A percentile compares a stretch with the other conserved stretches of the same genome.
Conservation (phyloP, 2,797 vertebrate species). For the Oceanodroma leucorhoa region DNA sequence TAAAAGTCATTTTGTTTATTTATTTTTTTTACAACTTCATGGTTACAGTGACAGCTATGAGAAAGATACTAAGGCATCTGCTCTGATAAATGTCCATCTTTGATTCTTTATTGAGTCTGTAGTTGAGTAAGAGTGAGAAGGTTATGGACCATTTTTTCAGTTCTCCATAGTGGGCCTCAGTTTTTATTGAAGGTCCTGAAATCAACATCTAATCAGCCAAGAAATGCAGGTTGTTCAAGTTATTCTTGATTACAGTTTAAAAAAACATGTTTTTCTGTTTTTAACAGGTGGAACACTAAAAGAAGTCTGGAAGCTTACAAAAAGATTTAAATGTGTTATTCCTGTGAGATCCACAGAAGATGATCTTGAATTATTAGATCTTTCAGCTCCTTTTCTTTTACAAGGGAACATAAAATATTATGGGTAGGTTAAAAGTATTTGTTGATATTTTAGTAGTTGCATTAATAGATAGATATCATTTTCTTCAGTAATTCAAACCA, state of each 20-base stretch:
- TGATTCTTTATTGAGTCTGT: not conserved
- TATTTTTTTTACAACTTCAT: not conserved
- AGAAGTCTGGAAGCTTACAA: slow-evolving; percentile 79
- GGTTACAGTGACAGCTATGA: not conserved
- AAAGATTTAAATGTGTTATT: slow-evolving; percentile 81
- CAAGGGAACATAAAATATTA: slow-evolving; percentile 81
- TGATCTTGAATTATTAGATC: slow-evolving; percentile 80
- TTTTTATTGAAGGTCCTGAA: not conserved
- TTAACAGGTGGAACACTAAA: slow-evolving; percentile 80
- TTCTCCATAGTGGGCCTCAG: not conserved
- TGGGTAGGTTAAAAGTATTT: slow-evolving; percentile 79
- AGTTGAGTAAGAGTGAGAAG: not conserved
- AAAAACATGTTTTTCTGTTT: not conserved
- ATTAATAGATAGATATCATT: not conserved
- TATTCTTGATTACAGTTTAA: not conserved
- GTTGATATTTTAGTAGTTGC: not conserved
- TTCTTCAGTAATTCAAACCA: not conserved
- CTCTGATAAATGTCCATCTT: not conserved
- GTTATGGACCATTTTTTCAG: not conserved
- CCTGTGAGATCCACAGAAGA: slow-evolving; percentile 80
- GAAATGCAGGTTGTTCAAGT: not conserved
- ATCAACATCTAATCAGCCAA: not conserved
- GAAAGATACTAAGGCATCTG: not conserved
- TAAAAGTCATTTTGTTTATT: not conserved
- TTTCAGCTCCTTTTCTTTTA: slow-evolving; percentile 88